Evolutionary conservation across 2,113 vertebrate species (phyloP), one percentile per base, ranked within the genome.

Genomic region (Xiphophorus couchianus): DNA sequence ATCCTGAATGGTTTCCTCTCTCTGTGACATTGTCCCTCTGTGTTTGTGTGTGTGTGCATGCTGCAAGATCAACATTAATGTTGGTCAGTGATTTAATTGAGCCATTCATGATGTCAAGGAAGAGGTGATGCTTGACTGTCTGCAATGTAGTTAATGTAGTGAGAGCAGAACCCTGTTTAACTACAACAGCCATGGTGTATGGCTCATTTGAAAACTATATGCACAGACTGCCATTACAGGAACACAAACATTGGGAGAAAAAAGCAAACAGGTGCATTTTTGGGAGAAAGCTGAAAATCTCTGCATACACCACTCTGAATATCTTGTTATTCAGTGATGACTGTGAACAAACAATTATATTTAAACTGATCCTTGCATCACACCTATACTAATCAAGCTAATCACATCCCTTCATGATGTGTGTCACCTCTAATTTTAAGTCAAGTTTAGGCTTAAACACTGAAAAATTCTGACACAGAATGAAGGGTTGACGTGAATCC

Each of bases 1-100:
- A 69, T 85, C 84, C 77, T 87, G 88, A 84, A 85, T 87, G 84
- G 71, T 71, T 83, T 82, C 44, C 65, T 61, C 74, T 76, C 25
- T 71, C 35, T 79, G 25, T 72, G 61, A 60, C 66, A 74, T 28
- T 81, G 70, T 54, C 25, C 51, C 51, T 58, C 22, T 3, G 70
- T 78, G 68, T 73, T 22, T 61, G 44, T 64, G 30, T 64, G 62
- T 64, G 62, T 64, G 30, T 64, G 30, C 68, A 64, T 76, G 29
- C 17, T 69, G 71, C 44, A 76, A 58, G 70, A 73, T 66, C 48
- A 67, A 63, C 51, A 42, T 83, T 73, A 48, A 68, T 78, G 64
- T 64, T 76, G 84, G 86, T 81, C 88, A 85, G 77, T 76, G 67
- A 71, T 82, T 84, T 70, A 31, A 76, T 66, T 84, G 62, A 80